A percentile compares a stretch with the other conserved stretches of the same genome.
Evolutionary conservation across 2,797 vertebrate genomes (phyloP).

Genomic region (Mormyrops boulengeri): DNA sequence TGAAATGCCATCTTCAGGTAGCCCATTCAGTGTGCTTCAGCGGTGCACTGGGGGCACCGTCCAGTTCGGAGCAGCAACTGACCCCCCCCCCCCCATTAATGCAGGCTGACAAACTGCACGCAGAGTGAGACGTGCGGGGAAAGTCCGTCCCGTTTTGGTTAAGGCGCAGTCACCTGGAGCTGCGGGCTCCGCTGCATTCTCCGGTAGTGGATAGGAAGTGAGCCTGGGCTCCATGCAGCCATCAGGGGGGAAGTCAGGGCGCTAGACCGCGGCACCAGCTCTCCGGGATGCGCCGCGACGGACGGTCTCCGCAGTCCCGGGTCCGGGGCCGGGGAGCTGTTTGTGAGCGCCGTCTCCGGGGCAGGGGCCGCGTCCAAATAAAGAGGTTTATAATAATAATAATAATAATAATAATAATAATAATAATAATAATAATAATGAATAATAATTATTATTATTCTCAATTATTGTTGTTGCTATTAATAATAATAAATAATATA

Average conservation of each 20-base stretch:
- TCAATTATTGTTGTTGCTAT: no score
- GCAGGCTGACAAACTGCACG: not conserved
- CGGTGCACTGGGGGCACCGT: not conserved
- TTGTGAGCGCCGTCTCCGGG: not conserved
- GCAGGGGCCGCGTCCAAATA: not conserved
- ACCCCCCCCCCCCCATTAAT: not conserved
- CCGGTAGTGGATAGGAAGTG: not conserved
- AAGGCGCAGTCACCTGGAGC: no score
- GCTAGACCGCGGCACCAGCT: not conserved
- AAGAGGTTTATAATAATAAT: not conserved
- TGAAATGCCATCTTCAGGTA: not conserved
- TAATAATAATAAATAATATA: not conserved
- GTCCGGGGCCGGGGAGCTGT: not conserved
- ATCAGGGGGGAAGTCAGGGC: not conserved
- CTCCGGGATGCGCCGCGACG: not conserved
- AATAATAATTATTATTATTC: no score
- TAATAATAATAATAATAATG: not conserved
- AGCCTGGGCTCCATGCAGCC: not conserved
- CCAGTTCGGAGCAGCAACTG: not conserved
- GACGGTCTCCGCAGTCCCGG: not conserved
- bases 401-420: not conserved
- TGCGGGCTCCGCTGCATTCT: not conserved
- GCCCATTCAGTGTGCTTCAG: not conserved
- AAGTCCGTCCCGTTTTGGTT: not conserved
- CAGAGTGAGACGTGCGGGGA: not conserved